Evolutionary conservation across 2,888 invertebrate genomes (phyloP).

Genomic region (Megalurothrips usitatus): DNA sequence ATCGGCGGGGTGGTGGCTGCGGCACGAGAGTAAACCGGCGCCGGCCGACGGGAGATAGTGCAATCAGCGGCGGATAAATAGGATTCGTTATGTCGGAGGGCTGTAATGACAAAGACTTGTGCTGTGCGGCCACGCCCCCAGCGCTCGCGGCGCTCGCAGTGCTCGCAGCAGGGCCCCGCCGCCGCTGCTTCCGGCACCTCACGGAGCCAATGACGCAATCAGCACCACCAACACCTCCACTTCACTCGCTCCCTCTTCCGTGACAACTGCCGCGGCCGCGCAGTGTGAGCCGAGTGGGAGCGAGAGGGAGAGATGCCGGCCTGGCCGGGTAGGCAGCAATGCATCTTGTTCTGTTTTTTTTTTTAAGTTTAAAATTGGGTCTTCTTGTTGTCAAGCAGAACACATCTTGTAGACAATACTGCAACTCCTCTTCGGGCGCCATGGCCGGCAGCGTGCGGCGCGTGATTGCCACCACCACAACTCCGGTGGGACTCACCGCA

Average conservation of each 20-base stretch:
- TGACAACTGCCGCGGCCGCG: no score
- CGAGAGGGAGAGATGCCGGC: background rate
- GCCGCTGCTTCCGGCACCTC: background rate
- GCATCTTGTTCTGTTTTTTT: no score
- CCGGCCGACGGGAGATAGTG: background rate
- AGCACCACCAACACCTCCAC: background rate
- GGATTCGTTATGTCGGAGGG: constrained; percentile 4
- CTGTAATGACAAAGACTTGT: constrained; percentile 1
- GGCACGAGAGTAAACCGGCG: no score
- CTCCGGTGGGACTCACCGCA: no score
- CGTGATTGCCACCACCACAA: no score
- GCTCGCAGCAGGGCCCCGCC: background rate
- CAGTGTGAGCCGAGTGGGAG: background rate
- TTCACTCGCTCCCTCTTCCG: no score
- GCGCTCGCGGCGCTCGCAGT: background rate
- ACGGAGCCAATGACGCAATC: background rate
- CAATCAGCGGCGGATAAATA: background rate
- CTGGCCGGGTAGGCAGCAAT: background rate
- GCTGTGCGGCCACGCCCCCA: background rate
- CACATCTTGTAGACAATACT: no score
- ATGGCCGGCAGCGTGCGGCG: no score
- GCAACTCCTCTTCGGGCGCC: no score
- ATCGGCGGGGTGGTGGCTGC: no score
- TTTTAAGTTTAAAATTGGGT: no score
- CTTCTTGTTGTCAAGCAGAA: no score